Percentiles rank a stretch among this genome's conserved stretches.
Evolutionary conservation across 1,140 invertebrate genomes (phyloP).

Genomic region (Andrena cerasifolii): DNA sequence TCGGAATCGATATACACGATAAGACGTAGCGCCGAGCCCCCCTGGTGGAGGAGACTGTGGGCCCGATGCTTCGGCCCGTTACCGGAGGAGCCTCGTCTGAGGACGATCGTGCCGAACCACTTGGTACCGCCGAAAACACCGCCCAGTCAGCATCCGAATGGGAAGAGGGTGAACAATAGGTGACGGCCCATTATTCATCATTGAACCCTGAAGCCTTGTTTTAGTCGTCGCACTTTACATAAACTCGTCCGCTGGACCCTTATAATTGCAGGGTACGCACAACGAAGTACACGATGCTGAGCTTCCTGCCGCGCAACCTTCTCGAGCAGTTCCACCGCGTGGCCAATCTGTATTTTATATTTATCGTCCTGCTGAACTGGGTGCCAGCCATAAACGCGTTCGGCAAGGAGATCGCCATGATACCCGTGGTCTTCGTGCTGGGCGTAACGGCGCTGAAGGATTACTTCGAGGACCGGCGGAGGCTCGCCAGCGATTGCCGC

Average conservation of each 20-base stretch:
- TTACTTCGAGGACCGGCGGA: conserved; percentile 96
- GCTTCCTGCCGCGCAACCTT: conserved; percentile 97
- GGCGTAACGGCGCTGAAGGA: conserved; percentile 98
- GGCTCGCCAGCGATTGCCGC: conserved; percentile 94
- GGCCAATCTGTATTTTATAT: conserved; percentile 99
- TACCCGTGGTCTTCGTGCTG: conserved; percentile 97
- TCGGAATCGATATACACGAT: conserved; percentile 95
- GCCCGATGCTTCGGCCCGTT: conserved; percentile 83
- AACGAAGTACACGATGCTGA: conserved; percentile 97
- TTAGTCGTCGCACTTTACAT: too few species aligned
- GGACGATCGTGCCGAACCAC: conserved; percentile 92
- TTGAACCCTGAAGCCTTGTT: too few species aligned
- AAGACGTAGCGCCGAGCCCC: conserved; percentile 86
- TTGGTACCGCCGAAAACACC: conserved; percentile 90
- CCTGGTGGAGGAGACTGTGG: conserved; percentile 86
- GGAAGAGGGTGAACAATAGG: conserved; percentile 88
- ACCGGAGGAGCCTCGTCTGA: conserved; percentile 86
- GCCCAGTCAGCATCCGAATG: conserved; percentile 92
- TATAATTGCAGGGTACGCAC: conserved; percentile 88
- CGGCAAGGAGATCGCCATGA: conserved; percentile 97
- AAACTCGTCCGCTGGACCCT: too few species aligned
- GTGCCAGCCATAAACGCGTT: conserved; percentile 96
- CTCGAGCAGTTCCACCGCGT: conserved; percentile 99
- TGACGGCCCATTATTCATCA: too few species aligned
- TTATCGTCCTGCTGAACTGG: conserved; percentile 98